phyloP scores from a whole-genome alignment of 2,888 invertebrate species.

The Antheraea yamamai region DNA sequence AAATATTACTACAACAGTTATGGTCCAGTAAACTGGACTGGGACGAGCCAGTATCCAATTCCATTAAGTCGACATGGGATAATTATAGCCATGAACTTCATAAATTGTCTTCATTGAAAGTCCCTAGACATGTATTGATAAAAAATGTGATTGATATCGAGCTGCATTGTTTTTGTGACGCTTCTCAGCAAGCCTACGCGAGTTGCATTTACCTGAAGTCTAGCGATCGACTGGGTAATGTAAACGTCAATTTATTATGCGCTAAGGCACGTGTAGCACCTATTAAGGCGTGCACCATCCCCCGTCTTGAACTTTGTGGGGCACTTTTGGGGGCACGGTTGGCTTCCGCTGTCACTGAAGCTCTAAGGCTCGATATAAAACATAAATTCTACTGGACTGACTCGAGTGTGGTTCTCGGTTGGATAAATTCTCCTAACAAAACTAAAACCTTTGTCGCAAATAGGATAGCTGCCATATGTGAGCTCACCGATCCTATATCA shows the following conservation, averaged over 20 bases:
- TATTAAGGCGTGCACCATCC: neutral
- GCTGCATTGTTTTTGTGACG: neutral
- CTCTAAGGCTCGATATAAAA: neutral
- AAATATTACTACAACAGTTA: neutral
- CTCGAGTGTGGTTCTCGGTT: slow-evolving; percentile 2
- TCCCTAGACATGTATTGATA: neutral
- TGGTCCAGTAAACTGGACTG: neutral
- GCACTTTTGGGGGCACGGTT: neutral
- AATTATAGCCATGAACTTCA: neutral
- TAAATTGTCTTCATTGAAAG: neutral
- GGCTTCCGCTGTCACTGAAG: neutral
- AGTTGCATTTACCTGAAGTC: neutral
- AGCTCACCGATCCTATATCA: too few relatives aligned
- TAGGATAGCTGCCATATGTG: neutral
- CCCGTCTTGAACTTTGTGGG: neutral
- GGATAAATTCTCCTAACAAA: neutral
- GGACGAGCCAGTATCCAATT: neutral
- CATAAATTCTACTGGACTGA: neutral
- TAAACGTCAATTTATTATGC: neutral
- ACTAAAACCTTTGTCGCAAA: slow-evolving; percentile 3
- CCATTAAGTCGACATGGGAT: neutral
- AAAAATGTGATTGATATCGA: neutral
- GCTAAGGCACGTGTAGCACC: neutral
- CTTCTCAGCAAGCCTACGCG: neutral
- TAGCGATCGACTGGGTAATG: neutral